Percentiles rank a stretch among this genome's conserved stretches.
phyloP scores from a whole-genome alignment of 2,113 vertebrate genomes.

The Anhinga anhinga region DNA sequence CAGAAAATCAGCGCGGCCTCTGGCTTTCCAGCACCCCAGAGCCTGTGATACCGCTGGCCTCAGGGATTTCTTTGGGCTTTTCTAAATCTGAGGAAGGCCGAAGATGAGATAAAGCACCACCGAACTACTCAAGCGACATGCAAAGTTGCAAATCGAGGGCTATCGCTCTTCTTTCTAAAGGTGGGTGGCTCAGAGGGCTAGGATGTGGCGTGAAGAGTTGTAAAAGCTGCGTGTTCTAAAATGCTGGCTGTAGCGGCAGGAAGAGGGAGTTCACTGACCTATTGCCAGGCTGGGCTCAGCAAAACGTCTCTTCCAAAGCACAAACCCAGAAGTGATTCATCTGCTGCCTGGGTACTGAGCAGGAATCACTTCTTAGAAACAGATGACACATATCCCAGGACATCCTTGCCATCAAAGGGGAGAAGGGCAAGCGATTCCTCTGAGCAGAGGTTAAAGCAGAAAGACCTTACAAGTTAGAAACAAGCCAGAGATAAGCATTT shows the following conservation, averaged over 20 bases:
- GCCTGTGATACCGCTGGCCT: fast-evolving
- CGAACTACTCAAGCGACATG: fast-evolving
- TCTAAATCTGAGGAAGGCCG: not conserved
- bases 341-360: not conserved
- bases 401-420: not conserved
- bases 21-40: not conserved
- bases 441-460: not conserved
- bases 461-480: not conserved
- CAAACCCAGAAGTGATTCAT: not conserved
- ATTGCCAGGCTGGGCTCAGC: not conserved
- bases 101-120: not conserved
- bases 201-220: not conserved
- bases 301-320: not conserved
- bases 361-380: not conserved
- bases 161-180: not conserved
- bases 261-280: not conserved
- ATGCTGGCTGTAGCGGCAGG: not conserved
- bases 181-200: not conserved
- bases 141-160: not conserved
- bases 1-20: not conserved
- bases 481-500: not conserved
- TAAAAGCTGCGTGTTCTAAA: not conserved
- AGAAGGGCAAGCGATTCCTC: not conserved
- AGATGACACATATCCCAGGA: not conserved
- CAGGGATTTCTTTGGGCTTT: not conserved